Conservation (phyloP, 35 echinoderm and acorn worm species). For the Lytechinus variegatus region DNA sequence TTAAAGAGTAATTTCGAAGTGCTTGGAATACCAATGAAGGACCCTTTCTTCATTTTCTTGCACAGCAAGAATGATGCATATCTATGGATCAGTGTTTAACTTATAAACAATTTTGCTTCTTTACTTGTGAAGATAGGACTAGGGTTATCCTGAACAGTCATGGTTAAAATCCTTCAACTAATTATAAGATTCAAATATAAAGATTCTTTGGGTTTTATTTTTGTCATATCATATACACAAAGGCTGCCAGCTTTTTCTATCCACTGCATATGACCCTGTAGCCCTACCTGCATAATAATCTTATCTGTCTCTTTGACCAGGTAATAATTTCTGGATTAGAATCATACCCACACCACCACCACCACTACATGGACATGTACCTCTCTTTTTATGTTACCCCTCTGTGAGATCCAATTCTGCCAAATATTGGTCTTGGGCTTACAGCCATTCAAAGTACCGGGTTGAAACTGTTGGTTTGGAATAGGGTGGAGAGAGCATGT, state of each 20-base stretch:
- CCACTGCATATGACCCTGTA: not conserved
- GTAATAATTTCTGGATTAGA: not conserved
- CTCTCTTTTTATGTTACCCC: not conserved
- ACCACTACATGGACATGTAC: not conserved
- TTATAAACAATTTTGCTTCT: no score
- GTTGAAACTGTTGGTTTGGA: not conserved
- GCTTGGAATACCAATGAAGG: not conserved
- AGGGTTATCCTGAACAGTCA: no score
- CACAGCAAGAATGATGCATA: not conserved
- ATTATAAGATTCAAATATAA: no score
- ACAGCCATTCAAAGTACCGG: not conserved
- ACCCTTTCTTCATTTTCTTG: not conserved
- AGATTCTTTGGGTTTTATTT: no score
- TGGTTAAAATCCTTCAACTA: no score
- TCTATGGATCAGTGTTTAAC: not conserved
- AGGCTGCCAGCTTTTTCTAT: not conserved
- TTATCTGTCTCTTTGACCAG: conserved; percentile 37
- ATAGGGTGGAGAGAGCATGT: not conserved
- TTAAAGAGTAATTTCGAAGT: not conserved
- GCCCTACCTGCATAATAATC: conserved; percentile 30
- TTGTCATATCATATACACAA: no score
- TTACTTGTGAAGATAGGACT: no score
- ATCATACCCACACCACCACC: not conserved
- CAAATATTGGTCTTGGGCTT: not conserved
- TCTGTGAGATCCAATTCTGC: not conserved